Conservation (phyloP, 2,113 vertebrate genomes). For the Melanocharis versteri region DNA sequence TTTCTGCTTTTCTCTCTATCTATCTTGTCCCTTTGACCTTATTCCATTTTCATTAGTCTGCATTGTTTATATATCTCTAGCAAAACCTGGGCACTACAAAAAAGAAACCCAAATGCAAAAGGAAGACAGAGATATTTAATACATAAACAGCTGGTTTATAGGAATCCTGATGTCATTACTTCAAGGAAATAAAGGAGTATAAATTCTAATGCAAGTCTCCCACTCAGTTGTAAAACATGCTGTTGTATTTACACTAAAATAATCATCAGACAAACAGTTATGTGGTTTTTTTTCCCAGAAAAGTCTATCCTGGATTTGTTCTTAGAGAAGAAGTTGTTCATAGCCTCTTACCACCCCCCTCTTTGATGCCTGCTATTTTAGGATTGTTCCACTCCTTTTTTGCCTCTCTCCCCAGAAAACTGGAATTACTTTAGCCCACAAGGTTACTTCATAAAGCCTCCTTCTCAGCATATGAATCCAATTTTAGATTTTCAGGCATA, state of each 20-base stretch:
- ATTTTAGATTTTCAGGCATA: slow-evolving; percentile 19
- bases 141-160: background rate
- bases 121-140: background rate
- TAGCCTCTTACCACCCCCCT: background rate
- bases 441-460: background rate
- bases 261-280: background rate
- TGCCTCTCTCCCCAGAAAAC: slow-evolving; percentile 9
- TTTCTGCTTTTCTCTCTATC: background rate
- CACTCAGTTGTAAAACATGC: slow-evolving; percentile 11
- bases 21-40: background rate
- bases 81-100: background rate
- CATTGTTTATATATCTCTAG: background rate
- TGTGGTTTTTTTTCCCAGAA: background rate
- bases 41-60: background rate
- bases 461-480: background rate
- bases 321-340: slow-evolving; percentile 24
- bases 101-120: background rate
- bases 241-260: slow-evolving; percentile 3
- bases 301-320: background rate
- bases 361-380: slow-evolving; percentile 47
- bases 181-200: background rate
- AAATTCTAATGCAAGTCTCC: background rate
- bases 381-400: background rate
- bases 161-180: background rate
- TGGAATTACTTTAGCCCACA: background rate